Conservation (phyloP, 2,113 vertebrate species). For the Syngnathus scovelli region DNA sequence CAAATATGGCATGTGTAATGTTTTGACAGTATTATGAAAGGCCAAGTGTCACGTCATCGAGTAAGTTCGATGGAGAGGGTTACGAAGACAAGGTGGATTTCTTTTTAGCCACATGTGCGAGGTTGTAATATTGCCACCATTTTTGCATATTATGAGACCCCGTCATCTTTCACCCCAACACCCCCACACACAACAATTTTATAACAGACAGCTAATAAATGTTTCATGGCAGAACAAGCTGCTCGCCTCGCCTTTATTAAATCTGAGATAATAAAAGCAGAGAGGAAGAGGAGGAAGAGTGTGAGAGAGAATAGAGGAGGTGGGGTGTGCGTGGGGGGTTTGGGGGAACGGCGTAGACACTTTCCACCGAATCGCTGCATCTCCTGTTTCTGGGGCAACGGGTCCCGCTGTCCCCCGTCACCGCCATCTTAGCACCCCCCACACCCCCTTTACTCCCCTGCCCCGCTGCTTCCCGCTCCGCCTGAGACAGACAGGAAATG, state of each 20-base stretch:
- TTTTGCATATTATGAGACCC: slow-evolving; percentile 84
- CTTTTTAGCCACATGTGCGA: slow-evolving; percentile 23
- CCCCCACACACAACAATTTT: slow-evolving; percentile 81
- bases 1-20: slow-evolving; percentile 15
- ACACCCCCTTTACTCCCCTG: slow-evolving; percentile 33
- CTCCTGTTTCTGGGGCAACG: slow-evolving; percentile 80
- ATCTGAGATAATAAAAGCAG: slow-evolving; percentile 86
- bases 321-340: slow-evolving; percentile 57
- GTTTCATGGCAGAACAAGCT: slow-evolving; percentile 86
- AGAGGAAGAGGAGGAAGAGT: slow-evolving; percentile 53
- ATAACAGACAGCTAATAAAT: slow-evolving; percentile 92
- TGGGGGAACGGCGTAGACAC: slow-evolving; percentile 64
- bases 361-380: slow-evolving; percentile 74
- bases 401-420: slow-evolving; percentile 65
- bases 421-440: slow-evolving; percentile 36
- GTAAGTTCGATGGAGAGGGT: slow-evolving; percentile 23
- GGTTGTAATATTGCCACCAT: slow-evolving; percentile 70
- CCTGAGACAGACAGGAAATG: slow-evolving; percentile 84
- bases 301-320: slow-evolving; percentile 63
- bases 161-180: slow-evolving; percentile 57
- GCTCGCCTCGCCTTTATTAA: slow-evolving; percentile 84
- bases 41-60: slow-evolving; percentile 13
- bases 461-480: slow-evolving; percentile 64
- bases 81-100: slow-evolving; percentile 24
- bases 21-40: slow-evolving; percentile 23